Evolutionary conservation across 2,113 vertebrate species (phyloP).

Genomic region (Coregonus clupeaformis): DNA sequence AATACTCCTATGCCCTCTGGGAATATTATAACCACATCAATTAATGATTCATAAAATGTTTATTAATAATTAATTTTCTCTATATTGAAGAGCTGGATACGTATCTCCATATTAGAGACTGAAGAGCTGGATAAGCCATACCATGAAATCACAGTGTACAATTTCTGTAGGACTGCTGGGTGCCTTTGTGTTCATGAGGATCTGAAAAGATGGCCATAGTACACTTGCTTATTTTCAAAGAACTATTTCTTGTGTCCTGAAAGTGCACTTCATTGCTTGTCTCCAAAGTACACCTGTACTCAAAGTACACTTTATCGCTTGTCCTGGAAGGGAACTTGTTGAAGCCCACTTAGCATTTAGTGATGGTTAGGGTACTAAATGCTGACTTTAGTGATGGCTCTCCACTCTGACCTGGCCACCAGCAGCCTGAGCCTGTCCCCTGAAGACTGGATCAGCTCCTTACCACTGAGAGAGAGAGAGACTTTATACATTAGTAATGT

Average conservation of each 20-base stretch:
- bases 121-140: too few species aligned
- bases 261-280: background rate
- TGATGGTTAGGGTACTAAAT: background rate
- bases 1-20: too few species aligned
- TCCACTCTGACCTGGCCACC: constrained; percentile 60
- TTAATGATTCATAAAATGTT: too few species aligned
- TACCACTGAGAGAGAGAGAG: constrained; percentile 55
- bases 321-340: background rate
- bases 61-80: too few species aligned
- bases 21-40: too few species aligned
- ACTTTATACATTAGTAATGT: too few species aligned
- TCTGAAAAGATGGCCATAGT: background rate
- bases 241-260: background rate
- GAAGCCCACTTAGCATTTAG: too few species aligned
- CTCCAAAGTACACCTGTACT: background rate
- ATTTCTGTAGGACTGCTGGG: too few species aligned
- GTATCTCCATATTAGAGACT: too few species aligned
- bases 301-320: too few species aligned
- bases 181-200: background rate
- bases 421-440: constrained; percentile 69
- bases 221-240: background rate
- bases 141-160: too few species aligned
- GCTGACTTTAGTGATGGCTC: constrained; percentile 1
- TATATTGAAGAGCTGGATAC: too few species aligned
- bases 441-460: constrained; percentile 72